Conservation (phyloP, 2,888 invertebrate species). For the Troides helena region DNA sequence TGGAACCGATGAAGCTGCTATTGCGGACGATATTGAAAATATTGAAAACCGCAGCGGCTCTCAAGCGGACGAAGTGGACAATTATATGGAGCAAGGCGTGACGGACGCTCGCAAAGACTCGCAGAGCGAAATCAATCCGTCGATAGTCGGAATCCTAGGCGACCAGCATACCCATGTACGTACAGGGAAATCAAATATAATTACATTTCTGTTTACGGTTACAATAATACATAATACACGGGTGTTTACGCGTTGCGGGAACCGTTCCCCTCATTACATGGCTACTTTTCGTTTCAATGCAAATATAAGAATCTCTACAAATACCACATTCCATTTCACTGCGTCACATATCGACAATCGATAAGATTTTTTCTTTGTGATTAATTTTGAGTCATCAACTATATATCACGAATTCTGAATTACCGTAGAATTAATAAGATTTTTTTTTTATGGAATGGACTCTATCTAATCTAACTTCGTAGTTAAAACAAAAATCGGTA, state of each 20-base stretch:
- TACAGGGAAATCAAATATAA: slow-evolving; percentile 37
- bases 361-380: slow-evolving; percentile 6
- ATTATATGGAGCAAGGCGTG: slow-evolving; percentile 39
- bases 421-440: too few relatives aligned
- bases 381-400: slow-evolving; percentile 12
- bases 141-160: slow-evolving; percentile 77
- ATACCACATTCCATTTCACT: background rate
- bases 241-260: too few relatives aligned
- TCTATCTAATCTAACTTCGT: slow-evolving; percentile 13
- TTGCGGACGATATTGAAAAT: background rate
- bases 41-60: slow-evolving; percentile 15
- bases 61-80: slow-evolving; percentile 18
- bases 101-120: slow-evolving; percentile 58
- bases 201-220: slow-evolving; percentile 10
- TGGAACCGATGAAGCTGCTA: slow-evolving; percentile 24
- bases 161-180: slow-evolving; percentile 78
- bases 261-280: background rate
- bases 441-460: background rate
- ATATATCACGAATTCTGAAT: background rate
- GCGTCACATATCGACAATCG: slow-evolving; percentile 2
- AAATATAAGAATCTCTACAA: background rate
- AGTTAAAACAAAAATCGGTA: slow-evolving; percentile 1
- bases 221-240: background rate
- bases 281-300: background rate
- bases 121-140: slow-evolving; percentile 68